Percentiles rank a stretch among this genome's conserved stretches.
These are phyloP conservation scores for Phaethornis superciliosus DNA, from an alignment of 2,113 vertebrate genomes.

Conservation along the genomic window DNA sequence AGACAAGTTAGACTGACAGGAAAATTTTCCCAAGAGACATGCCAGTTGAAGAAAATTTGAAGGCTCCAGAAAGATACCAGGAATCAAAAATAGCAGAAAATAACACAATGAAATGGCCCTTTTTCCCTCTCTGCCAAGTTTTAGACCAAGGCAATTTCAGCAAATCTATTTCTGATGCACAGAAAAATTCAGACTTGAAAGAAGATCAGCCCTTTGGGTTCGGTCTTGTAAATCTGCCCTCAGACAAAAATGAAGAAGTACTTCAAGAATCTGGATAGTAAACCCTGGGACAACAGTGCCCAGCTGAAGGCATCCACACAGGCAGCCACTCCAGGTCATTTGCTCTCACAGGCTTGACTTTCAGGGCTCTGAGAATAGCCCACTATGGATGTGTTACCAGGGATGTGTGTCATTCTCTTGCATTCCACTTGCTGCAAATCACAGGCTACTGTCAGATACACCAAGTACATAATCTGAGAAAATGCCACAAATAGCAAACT, in stretches of 20 bases:
- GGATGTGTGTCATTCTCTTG: background rate
- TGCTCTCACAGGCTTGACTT: background rate
- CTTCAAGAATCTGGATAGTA: background rate
- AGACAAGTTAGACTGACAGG: conserved; percentile 21
- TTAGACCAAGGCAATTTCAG: background rate
- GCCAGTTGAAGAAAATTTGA: conserved; percentile 33
- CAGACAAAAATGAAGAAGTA: background rate
- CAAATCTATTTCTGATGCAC: background rate
- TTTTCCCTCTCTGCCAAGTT: background rate
- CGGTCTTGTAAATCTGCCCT: background rate
- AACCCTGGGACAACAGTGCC: background rate
- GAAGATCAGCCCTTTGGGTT: background rate
- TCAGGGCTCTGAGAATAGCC: background rate
- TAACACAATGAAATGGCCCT: background rate
- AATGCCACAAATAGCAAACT: conserved; percentile 61
- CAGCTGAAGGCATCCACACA: background rate
- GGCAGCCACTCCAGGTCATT: background rate
- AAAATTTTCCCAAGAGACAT: conserved; percentile 11
- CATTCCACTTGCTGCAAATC: conserved; percentile 49
- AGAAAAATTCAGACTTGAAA: background rate
- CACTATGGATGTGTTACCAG: background rate
- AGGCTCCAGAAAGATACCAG: background rate
- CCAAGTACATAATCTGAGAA: conserved; percentile 23
- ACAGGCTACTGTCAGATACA: conserved; percentile 45
- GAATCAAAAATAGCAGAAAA: conserved; percentile 33